These are phyloP conservation scores for Blera fallax DNA, from an alignment of 2,888 invertebrate genomes.

Conservation along the genomic window DNA sequence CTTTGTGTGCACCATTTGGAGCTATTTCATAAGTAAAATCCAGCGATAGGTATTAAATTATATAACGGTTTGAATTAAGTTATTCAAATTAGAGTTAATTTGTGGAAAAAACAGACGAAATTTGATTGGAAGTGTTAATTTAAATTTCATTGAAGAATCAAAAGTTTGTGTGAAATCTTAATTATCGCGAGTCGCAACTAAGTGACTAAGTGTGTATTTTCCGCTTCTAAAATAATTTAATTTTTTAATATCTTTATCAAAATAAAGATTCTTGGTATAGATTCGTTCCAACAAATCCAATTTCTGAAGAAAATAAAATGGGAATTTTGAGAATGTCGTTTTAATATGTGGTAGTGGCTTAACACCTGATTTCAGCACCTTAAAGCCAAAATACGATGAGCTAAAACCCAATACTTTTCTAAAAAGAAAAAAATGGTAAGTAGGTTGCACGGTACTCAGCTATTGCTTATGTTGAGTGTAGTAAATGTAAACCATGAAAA, in stretches of 20 bases:
- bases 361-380: no score
- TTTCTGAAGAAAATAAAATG: background rate
- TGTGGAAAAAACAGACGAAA: background rate
- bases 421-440: no score
- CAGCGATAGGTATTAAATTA: background rate
- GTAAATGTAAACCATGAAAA: background rate
- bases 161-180: background rate
- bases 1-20: background rate
- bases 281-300: background rate
- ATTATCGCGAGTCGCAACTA: background rate
- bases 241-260: background rate
- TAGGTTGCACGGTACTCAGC: background rate
- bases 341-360: no score
- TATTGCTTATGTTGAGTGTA: background rate
- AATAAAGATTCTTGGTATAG: background rate
- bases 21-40: background rate
- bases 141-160: background rate
- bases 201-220: background rate
- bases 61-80: background rate
- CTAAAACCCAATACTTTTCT: no score
- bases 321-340: background rate
- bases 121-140: background rate
- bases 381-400: no score
- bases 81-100: background rate
- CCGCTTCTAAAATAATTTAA: background rate